Evolutionary conservation across 2,113 vertebrate genomes (phyloP).

Genomic region (Oceanites oceanicus): DNA sequence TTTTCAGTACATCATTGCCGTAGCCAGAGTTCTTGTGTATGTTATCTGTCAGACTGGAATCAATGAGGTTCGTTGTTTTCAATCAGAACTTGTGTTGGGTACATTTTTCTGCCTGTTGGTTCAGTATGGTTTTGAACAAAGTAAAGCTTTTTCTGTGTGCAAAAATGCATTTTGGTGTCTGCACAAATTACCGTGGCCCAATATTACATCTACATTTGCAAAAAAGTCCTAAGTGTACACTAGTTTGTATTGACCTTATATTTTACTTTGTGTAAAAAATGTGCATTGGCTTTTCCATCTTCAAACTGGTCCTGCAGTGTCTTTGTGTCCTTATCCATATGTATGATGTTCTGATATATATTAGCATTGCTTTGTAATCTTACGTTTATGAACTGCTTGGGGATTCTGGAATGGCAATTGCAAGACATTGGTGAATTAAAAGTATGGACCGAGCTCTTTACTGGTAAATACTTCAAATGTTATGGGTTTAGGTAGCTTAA

Average conservation of each 20-base stretch:
- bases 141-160: background rate
- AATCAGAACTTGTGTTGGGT: background rate
- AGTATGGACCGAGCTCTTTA: background rate
- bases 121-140: background rate
- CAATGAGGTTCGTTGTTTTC: background rate
- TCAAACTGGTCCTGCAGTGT: background rate
- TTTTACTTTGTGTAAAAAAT: background rate
- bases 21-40: background rate
- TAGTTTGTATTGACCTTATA: background rate
- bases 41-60: background rate
- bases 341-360: background rate
- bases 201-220: background rate
- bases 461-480: accelerated
- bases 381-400: background rate
- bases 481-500: background rate
- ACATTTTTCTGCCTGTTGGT: background rate
- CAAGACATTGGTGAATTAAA: background rate
- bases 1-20: accelerated
- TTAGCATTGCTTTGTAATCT: constrained; percentile 5
- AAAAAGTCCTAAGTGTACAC: background rate
- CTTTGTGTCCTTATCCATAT: background rate
- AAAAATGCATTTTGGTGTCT: background rate
- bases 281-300: background rate
- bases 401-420: background rate
- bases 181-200: background rate